Percentiles rank a stretch among this genome's conserved stretches.
phyloP scores from a whole-genome alignment of 2,113 vertebrate species.

The Oryctolagus cuniculus region mOryCun1.1 NC_091432.1:225621001-225621500 shows the following conservation, averaged over 20 bases:
- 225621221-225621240: neutral
- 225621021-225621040: neutral
- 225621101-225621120: neutral
- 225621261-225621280: neutral
- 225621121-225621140: neutral
- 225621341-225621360: neutral
- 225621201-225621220: neutral
- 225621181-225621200: neutral
- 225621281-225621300: neutral
- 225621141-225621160: neutral
- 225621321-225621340: neutral
- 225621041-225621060: neutral
- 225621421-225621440: neutral
- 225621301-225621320: neutral
- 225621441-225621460: neutral
- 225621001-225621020: rapidly evolving
- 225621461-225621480: too few relatives aligned
- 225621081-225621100: neutral
- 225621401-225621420: neutral
- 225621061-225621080: rapidly evolving
- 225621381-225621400: neutral
- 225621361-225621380: neutral
- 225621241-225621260: neutral
- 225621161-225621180: neutral
- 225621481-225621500: neutral